phyloP scores from a whole-genome alignment of 2,797 vertebrate species.

The Euthynnus affinis region DNA sequence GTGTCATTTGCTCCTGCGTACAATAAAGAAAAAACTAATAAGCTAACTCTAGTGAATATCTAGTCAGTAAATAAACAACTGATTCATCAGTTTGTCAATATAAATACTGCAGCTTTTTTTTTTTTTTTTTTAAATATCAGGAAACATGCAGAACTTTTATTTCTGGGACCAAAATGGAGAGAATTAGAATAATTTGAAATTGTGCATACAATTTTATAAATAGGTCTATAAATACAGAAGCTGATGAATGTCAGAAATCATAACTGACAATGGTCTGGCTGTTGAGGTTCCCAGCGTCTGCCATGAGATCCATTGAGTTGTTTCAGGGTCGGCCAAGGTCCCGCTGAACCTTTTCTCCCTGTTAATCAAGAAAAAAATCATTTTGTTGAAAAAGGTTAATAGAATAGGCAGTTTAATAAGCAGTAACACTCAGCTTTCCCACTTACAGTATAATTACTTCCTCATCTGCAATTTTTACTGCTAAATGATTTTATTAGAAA shows the following conservation, averaged over 20 bases:
- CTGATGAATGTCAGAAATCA: constrained; percentile 1
- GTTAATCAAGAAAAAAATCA: constrained; percentile 61
- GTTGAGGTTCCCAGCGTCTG: constrained; percentile 43
- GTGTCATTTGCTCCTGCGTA: not conserved
- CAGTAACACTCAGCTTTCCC: constrained; percentile 52
- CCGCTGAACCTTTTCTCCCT: constrained; percentile 41
- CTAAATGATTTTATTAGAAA: constrained; percentile 76
- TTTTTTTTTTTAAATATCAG: not conserved
- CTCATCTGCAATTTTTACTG: constrained; percentile 73
- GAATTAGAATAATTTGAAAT: not conserved
- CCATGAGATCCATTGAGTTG: constrained; percentile 65
- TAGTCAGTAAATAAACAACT: not conserved
- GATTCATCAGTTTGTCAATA: not conserved
- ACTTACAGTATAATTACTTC: constrained; percentile 67
- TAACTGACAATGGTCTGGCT: constrained; percentile 61
- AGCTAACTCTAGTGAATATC: not conserved
- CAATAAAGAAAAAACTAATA: not conserved
- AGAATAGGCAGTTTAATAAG: constrained; percentile 72
- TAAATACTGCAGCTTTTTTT: not conserved
- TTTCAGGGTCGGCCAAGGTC: constrained; percentile 51
- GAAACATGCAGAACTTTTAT: constrained; percentile 2
- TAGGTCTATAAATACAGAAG: constrained; percentile 9
- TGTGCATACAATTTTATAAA: not conserved
- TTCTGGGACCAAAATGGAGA: not conserved
- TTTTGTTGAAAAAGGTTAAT: constrained; percentile 71